These are phyloP conservation scores for Tupiocoris notatus DNA, from an alignment of 2,888 invertebrate species.

Conservation along the genomic window DNA sequence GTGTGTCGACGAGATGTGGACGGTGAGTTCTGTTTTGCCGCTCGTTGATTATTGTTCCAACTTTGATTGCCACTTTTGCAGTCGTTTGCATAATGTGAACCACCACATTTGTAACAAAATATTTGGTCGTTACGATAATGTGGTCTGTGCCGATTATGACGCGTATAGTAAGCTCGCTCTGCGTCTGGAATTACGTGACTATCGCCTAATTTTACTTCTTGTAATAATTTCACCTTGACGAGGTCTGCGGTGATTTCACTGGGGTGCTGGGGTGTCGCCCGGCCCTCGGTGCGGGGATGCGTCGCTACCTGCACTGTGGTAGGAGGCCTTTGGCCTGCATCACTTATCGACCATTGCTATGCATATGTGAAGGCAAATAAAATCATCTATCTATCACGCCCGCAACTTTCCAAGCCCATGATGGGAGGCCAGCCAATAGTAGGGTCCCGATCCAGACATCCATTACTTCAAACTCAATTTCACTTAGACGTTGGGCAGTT, in stretches of 20 bases:
- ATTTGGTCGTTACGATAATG: background rate
- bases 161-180: background rate
- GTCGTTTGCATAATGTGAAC: background rate
- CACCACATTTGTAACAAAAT: background rate
- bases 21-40: background rate
- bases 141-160: background rate
- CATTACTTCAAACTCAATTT: conserved; percentile 21
- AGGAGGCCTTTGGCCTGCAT: too few relatives aligned
- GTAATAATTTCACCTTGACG: conserved; percentile 32
- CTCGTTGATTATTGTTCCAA: background rate
- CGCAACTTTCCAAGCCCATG: conserved; percentile 29
- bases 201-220: conserved; percentile 20
- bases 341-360: too few relatives aligned
- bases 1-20: background rate
- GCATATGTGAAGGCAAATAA: too few relatives aligned
- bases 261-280: too few relatives aligned
- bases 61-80: background rate
- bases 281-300: too few relatives aligned
- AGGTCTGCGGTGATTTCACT: conserved; percentile 8
- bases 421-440: conserved; percentile 31
- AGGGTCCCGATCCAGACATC: conserved; percentile 34
- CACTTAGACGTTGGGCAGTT: conserved; percentile 5
- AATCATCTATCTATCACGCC: too few relatives aligned
- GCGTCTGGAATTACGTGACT: background rate
- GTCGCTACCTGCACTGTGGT: too few relatives aligned